Evolutionary conservation across 2,113 vertebrate species (phyloP).

Genomic region (Loxodonta africana): DNA sequence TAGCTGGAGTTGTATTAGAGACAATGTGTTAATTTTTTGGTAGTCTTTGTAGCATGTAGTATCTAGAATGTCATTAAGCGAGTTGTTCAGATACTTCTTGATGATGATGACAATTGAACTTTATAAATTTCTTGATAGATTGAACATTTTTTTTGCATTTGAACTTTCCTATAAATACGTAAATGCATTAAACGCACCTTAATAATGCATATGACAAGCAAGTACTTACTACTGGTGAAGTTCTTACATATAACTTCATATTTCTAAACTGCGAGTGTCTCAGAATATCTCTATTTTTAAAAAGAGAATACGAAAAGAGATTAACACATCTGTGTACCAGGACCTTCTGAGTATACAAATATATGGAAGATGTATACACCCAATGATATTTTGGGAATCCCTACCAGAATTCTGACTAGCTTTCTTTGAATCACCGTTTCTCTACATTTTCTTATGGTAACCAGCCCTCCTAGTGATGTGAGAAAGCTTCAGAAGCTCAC

Average conservation of each 20-base stretch:
- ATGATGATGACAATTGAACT: neutral
- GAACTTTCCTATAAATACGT: neutral
- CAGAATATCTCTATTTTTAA: slow-evolving; percentile 10
- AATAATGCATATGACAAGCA: neutral
- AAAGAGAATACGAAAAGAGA: neutral
- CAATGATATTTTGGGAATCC: neutral
- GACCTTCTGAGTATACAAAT: neutral
- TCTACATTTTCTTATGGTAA: neutral
- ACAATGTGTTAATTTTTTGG: neutral
- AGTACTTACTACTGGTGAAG: neutral
- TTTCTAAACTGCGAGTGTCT: neutral
- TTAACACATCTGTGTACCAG: neutral
- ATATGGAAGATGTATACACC: neutral
- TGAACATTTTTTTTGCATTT: neutral
- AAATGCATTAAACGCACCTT: neutral
- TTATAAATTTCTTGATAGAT: neutral
- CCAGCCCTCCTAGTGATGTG: neutral
- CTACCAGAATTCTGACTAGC: neutral
- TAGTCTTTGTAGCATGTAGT: neutral
- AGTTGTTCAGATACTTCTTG: neutral
- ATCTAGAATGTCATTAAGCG: neutral
- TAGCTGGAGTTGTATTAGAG: neutral
- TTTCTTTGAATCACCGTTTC: neutral
- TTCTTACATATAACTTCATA: neutral
- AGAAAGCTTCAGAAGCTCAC: neutral